Evolutionary conservation across 2,888 invertebrate species (phyloP).

Genomic region (Cryptus viduatorius): DNA sequence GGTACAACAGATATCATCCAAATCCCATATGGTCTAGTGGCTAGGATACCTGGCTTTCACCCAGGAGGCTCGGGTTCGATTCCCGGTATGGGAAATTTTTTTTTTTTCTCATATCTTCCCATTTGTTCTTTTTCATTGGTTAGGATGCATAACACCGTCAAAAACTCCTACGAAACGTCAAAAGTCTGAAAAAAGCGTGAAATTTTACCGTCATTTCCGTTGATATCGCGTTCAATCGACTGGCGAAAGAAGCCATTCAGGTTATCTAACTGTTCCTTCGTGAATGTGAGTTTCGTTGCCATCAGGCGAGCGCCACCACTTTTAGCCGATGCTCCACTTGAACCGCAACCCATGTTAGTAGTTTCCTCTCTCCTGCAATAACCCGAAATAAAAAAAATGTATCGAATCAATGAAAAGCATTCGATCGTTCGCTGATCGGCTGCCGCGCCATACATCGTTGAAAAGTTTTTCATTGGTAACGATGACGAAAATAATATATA

Average conservation of each 20-base stretch:
- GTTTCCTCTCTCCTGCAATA: conserved; percentile 18
- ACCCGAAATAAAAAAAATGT: neutral
- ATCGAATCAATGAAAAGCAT: neutral
- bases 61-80: conserved; percentile 89
- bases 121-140: neutral
- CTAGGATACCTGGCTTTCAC: conserved; percentile 88
- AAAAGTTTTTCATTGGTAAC: neutral
- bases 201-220: conserved; percentile 55
- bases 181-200: neutral
- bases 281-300: conserved; percentile 85
- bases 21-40: conserved; percentile 86
- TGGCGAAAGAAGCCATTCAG: conserved; percentile 84
- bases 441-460: neutral
- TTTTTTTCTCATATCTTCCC: conserved; percentile 68
- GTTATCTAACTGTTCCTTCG: conserved; percentile 85
- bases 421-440: neutral
- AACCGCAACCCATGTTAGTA: conserved; percentile 77
- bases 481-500: neutral
- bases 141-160: neutral
- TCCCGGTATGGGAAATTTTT: conserved; percentile 87
- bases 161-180: neutral
- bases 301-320: conserved; percentile 85
- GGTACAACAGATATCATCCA: neutral
- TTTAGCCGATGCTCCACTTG: conserved; percentile 77
- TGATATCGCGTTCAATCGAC: conserved; percentile 58